Conservation (phyloP, 30 jellyfish, hydroid and myxozoan species). For the Cassiopea xamachana region DNA sequence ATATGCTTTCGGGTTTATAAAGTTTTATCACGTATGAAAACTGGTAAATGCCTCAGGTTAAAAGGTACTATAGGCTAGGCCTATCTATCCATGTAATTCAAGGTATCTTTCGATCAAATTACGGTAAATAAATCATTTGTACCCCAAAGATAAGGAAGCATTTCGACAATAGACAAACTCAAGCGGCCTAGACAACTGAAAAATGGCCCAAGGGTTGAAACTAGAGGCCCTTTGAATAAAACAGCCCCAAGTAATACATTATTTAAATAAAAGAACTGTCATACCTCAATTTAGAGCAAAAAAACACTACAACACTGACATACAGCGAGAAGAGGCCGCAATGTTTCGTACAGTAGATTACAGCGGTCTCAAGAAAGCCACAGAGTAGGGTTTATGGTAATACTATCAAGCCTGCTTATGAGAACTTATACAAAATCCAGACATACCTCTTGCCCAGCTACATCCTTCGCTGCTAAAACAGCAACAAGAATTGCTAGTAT, state of each 20-base stretch:
- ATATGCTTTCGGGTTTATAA: no score
- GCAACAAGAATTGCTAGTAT: neutral
- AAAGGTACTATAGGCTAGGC: no score
- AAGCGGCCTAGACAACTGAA: neutral
- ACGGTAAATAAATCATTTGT: no score
- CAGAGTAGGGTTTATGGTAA: neutral
- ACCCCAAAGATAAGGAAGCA: neutral
- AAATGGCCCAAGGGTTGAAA: neutral
- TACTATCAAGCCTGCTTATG: no score
- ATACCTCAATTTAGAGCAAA: no score
- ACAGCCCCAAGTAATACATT: no score
- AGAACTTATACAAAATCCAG: neutral
- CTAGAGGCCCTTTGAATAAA: neutral
- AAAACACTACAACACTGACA: neutral
- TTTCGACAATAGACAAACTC: neutral
- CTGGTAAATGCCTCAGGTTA: no score
- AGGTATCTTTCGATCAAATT: no score
- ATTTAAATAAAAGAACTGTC: no score
- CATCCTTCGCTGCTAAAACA: neutral
- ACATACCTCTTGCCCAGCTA: constrained; percentile 9
- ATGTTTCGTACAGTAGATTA: neutral
- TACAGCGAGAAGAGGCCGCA: neutral
- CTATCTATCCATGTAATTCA: no score
- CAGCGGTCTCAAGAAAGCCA: neutral
- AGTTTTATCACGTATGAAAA: no score